Evolutionary conservation across 2,797 vertebrate species (phyloP).

Genomic region (Periophthalmus magnuspinnatus): DNA sequence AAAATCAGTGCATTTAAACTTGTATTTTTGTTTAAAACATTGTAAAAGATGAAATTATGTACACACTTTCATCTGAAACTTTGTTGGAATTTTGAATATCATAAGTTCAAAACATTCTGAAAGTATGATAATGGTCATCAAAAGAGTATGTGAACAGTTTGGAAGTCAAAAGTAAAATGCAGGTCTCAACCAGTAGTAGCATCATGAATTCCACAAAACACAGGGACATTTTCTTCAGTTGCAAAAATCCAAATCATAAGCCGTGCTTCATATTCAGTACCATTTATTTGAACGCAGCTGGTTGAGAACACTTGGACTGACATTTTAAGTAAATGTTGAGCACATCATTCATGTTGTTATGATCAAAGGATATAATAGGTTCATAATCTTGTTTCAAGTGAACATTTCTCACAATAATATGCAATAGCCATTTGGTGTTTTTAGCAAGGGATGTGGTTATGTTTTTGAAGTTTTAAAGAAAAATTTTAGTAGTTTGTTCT

Average conservation of each 20-base stretch:
- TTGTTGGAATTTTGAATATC: no score
- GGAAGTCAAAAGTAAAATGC: not conserved
- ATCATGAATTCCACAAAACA: not conserved
- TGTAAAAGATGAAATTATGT: no score
- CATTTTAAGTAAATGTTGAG: no score
- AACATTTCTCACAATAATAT: slow-evolving; percentile 17
- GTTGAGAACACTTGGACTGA: no score
- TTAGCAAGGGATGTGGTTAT: slow-evolving; percentile 18
- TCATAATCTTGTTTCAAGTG: slow-evolving; percentile 20
- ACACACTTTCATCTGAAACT: no score
- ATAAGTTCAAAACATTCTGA: not conserved
- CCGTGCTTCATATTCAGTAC: not conserved
- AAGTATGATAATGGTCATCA: slow-evolving; percentile 4
- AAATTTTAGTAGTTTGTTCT: slow-evolving; percentile 22
- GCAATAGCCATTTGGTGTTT: slow-evolving; percentile 21
- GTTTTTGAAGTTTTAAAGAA: slow-evolving; percentile 13
- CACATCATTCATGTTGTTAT: not conserved
- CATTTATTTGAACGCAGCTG: not conserved
- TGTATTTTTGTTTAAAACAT: no score
- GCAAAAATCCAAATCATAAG: slow-evolving; percentile 1
- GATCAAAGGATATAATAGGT: slow-evolving; percentile 5
- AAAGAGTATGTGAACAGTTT: not conserved
- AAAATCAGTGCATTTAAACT: no score
- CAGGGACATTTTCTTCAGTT: not conserved
- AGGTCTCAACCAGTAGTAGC: not conserved